Conservation (phyloP, 2,888 invertebrate genomes). For the Conomelus anceps region DNA sequence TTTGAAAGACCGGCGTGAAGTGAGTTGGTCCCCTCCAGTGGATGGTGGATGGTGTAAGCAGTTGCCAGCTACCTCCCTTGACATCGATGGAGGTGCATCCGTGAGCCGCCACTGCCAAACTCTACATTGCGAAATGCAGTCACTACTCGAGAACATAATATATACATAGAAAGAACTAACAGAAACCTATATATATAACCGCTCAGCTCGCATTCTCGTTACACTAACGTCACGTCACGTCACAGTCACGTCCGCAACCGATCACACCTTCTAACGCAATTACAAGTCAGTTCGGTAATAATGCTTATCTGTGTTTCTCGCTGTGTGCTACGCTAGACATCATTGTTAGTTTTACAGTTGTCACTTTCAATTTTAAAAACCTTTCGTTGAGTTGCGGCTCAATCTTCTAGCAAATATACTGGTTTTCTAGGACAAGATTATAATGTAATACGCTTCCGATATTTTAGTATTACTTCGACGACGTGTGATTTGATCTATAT, state of each 20-base stretch:
- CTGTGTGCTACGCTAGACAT: background rate
- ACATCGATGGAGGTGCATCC: background rate
- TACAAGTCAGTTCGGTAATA: background rate
- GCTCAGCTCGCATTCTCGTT: background rate
- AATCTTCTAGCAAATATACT: background rate
- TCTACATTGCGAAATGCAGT: background rate
- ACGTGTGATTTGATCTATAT: no score
- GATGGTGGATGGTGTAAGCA: background rate
- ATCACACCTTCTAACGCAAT: background rate
- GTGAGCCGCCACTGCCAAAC: background rate
- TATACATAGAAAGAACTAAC: no score
- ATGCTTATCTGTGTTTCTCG: background rate
- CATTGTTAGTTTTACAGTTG: background rate
- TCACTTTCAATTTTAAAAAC: background rate
- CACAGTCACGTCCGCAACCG: background rate
- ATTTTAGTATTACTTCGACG: background rate
- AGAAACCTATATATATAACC: background rate
- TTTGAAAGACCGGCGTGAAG: background rate
- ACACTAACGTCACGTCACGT: background rate
- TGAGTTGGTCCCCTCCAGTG: background rate
- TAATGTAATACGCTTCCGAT: background rate
- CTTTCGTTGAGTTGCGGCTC: background rate
- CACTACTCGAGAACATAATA: background rate
- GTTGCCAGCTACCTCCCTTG: background rate
- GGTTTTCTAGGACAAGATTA: background rate